phyloP scores from a whole-genome alignment of 1,140 invertebrate genomes.

The Platyscapa corneri region DNA sequence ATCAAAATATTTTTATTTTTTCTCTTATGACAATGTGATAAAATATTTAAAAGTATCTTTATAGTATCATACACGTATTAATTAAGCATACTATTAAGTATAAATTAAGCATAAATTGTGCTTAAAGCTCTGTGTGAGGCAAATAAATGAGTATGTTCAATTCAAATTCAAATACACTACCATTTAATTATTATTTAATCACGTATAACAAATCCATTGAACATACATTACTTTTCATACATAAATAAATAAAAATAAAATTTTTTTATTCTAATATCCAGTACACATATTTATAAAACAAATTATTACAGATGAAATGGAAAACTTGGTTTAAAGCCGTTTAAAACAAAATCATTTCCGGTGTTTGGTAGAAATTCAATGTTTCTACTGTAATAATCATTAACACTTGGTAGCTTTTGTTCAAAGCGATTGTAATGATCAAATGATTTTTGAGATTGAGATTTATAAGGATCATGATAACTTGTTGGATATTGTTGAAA shows the following conservation, averaged over 20 bases:
- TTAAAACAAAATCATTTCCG: not conserved
- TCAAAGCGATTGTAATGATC: slow-evolving; percentile 12
- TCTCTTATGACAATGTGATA: no score
- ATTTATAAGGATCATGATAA: not conserved
- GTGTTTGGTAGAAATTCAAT: not conserved
- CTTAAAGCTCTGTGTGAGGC: no score
- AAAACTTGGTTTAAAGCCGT: slow-evolving; percentile 45
- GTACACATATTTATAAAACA: not conserved
- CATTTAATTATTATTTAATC: no score
- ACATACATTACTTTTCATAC: not conserved
- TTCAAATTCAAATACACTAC: no score
- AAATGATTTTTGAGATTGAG: not conserved
- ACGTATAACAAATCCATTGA: not conserved
- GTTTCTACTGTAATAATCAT: slow-evolving; percentile 5
- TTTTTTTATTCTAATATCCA: not conserved
- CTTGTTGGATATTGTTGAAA: not conserved
- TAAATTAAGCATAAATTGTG: no score
- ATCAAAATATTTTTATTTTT: no score
- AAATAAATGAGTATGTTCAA: no score
- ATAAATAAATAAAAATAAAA: not conserved
- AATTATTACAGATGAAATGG: slow-evolving; percentile 18
- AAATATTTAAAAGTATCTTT: no score
- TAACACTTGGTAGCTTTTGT: not conserved
- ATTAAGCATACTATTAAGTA: no score
- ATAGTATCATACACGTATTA: no score